Percentiles rank a stretch among this genome's conserved stretches.
Evolutionary conservation across 2,888 invertebrate species (phyloP).

Genomic region (Diarsia dahlii): DNA sequence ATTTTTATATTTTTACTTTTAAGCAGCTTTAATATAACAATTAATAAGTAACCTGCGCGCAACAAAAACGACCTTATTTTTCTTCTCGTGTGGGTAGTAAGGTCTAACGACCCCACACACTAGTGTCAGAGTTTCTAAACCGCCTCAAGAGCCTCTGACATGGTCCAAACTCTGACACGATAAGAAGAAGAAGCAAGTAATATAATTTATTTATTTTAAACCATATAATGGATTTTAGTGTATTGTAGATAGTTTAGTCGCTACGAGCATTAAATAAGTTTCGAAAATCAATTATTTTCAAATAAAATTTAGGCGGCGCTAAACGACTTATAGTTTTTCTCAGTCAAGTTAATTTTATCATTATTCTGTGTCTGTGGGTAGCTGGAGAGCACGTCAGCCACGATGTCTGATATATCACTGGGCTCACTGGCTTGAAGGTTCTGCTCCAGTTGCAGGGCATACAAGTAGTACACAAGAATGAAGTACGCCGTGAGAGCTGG

Average conservation of each 20-base stretch:
- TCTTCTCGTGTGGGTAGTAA: too few species aligned
- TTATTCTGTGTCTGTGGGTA: slow-evolving; percentile 54
- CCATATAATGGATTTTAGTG: neutral
- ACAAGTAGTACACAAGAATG: slow-evolving; percentile 59
- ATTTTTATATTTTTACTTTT: neutral
- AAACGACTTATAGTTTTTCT: slow-evolving; percentile 30
- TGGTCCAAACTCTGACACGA: too few species aligned
- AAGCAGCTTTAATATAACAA: neutral
- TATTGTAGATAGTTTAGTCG: neutral
- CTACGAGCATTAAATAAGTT: neutral
- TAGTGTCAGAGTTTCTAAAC: too few species aligned
- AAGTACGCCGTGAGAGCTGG: slow-evolving; percentile 59
- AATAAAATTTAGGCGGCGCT: slow-evolving; percentile 10
- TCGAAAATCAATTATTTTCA: neutral
- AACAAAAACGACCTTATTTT: neutral
- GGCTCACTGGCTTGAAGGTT: slow-evolving; percentile 24
- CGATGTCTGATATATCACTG: slow-evolving; percentile 31
- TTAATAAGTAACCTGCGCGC: neutral
- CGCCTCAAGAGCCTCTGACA: too few species aligned
- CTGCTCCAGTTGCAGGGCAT: slow-evolving; percentile 57
- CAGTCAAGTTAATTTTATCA: slow-evolving; percentile 54
- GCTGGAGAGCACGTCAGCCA: slow-evolving; percentile 32
- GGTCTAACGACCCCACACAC: too few species aligned
- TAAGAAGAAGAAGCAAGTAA: neutral
- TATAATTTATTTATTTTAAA: neutral